phyloP scores from a whole-genome alignment of 2,888 invertebrate species.

The Meliscaeva auricollis region DNA sequence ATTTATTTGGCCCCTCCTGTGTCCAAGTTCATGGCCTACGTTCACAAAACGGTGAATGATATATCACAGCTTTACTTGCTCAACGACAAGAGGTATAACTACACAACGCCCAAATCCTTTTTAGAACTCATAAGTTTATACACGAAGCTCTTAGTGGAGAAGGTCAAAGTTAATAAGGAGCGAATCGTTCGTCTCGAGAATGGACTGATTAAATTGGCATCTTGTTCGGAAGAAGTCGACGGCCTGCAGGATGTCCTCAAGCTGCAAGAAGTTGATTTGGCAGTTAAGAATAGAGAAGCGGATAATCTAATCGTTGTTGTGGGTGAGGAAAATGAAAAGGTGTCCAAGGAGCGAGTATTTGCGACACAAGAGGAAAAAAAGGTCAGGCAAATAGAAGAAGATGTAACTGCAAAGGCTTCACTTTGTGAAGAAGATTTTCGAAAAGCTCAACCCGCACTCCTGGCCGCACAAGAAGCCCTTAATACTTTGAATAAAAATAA shows the following conservation, averaged over 20 bases:
- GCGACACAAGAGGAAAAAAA: conserved; percentile 94
- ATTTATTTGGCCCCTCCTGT: conserved; percentile 87
- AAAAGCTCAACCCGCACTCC: conserved; percentile 95
- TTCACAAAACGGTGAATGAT: conserved; percentile 94
- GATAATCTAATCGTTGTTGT: conserved; percentile 94
- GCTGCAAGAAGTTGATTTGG: conserved; percentile 92
- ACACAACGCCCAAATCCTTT: conserved; percentile 98
- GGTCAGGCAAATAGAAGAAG: conserved; percentile 94
- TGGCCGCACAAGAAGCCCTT: conserved; percentile 95
- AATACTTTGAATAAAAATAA: conserved; percentile 97
- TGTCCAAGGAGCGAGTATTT: conserved; percentile 93
- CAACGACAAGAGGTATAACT: conserved; percentile 96
- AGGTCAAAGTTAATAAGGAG: conserved; percentile 88
- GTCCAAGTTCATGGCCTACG: conserved; percentile 95
- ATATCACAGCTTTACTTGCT: conserved; percentile 91
- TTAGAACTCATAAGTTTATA: conserved; percentile 95
- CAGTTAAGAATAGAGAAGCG: conserved; percentile 95
- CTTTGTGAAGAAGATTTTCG: conserved; percentile 95
- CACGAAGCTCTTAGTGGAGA: conserved; percentile 88
- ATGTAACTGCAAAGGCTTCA: conserved; percentile 92
- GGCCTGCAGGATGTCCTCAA: conserved; percentile 90
- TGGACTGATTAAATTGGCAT: conserved; percentile 93
- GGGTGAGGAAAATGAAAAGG: conserved; percentile 95
- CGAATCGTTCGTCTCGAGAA: conserved; percentile 93
- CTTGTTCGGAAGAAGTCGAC: conserved; percentile 94